Percentiles rank a stretch among this genome's conserved stretches.
phyloP scores from a whole-genome alignment of 2,888 invertebrate genomes.

The Brassicogethes aeneus region DNA sequence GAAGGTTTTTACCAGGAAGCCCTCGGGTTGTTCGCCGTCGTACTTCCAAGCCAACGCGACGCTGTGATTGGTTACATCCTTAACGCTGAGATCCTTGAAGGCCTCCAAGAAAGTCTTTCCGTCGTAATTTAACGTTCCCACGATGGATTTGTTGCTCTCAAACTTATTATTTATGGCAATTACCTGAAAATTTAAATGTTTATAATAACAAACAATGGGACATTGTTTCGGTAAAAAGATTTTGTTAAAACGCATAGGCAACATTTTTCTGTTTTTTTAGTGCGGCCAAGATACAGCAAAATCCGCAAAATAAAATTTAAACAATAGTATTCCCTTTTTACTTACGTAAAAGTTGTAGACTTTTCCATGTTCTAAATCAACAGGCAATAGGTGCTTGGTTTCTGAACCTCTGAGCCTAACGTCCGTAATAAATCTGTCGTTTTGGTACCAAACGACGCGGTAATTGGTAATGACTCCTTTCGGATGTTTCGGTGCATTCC shows the following conservation, averaged over 20 bases:
- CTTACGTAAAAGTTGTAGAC: conserved; percentile 68
- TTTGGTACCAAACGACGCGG: conserved; percentile 22
- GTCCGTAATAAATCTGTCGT: conserved; percentile 14
- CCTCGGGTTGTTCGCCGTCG: conserved; percentile 33
- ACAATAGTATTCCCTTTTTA: too few relatives aligned
- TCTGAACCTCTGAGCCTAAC: conserved; percentile 39
- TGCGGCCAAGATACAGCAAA: too few relatives aligned
- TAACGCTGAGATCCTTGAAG: conserved; percentile 47
- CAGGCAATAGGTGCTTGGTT: conserved; percentile 46
- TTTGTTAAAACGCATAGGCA: too few relatives aligned
- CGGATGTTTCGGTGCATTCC: conserved; percentile 57
- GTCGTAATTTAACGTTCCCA: conserved; percentile 53
- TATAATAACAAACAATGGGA: too few relatives aligned
- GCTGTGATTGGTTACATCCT: conserved; percentile 43
- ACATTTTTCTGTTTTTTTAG: too few relatives aligned
- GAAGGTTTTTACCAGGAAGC: conserved; percentile 29
- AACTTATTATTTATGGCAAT: conserved; percentile 55
- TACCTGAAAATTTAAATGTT: conserved; percentile 47
- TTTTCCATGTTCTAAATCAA: conserved; percentile 46
- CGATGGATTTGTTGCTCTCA: conserved; percentile 53
- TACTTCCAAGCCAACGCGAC: conserved; percentile 53
- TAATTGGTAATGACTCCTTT: conserved; percentile 57
- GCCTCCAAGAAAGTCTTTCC: conserved; percentile 54
- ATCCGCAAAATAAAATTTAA: too few relatives aligned
- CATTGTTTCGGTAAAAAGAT: too few relatives aligned